phyloP scores from a whole-genome alignment of 2,797 vertebrate genomes.

The Clarias pachynema region DNA sequence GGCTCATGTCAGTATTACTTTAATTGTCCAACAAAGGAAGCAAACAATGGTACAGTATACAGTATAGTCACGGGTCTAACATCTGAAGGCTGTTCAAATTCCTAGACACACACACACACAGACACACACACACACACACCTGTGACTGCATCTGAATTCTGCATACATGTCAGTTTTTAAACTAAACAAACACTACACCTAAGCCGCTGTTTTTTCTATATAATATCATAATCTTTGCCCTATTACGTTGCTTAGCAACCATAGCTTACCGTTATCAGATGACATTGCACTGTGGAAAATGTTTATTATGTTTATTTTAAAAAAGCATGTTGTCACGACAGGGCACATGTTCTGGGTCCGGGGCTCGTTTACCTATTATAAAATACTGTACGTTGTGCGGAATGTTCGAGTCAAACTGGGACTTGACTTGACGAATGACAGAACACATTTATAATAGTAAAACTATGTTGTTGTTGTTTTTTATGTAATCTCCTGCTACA shows the following conservation, averaged over 20 bases:
- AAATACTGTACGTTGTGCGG: neutral
- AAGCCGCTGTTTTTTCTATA: neutral
- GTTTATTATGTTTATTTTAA: neutral
- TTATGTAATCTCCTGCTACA: too few relatives aligned
- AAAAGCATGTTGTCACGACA: neutral
- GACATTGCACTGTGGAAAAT: neutral
- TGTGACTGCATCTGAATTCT: neutral
- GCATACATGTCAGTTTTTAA: neutral
- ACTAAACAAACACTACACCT: neutral
- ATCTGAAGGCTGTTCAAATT: neutral
- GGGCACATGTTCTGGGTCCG: neutral
- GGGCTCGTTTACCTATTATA: neutral
- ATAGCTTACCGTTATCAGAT: neutral
- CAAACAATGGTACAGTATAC: neutral
- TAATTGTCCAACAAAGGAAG: neutral
- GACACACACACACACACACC: neutral
- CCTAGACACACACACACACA: neutral
- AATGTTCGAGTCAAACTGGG: neutral
- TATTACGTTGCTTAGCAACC: conserved; percentile 11
- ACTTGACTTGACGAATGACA: too few relatives aligned
- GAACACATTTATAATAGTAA: too few relatives aligned
- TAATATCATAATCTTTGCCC: neutral
- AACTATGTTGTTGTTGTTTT: too few relatives aligned
- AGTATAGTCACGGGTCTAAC: neutral
- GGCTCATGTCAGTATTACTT: neutral